Evolutionary conservation across 2,888 invertebrate genomes (phyloP).

Genomic region (Sisyra terminalis): DNA sequence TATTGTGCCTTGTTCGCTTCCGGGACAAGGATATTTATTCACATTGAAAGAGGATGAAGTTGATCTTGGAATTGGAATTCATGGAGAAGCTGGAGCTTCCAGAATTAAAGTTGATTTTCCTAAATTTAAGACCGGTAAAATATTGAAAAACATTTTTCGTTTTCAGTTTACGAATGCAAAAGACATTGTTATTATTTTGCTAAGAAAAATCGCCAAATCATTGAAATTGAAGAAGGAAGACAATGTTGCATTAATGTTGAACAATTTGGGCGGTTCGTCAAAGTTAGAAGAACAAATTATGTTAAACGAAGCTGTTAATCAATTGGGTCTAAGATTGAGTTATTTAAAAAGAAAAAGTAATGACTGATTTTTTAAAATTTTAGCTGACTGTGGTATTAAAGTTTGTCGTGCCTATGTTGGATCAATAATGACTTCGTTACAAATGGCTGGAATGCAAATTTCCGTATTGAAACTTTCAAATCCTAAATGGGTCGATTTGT

Average conservation of each 20-base stretch:
- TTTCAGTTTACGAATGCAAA: constrained; percentile 24
- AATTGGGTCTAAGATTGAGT: constrained; percentile 33
- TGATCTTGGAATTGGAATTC: constrained; percentile 40
- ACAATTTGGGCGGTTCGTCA: constrained; percentile 62
- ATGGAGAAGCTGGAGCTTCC: constrained; percentile 34
- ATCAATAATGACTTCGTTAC: constrained; percentile 49
- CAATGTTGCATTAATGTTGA: constrained; percentile 48
- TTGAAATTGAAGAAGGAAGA: constrained; percentile 15
- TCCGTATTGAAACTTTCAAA: constrained; percentile 36
- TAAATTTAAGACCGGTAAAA: too few relatives aligned
- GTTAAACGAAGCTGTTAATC: constrained; percentile 42
- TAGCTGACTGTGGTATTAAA: constrained; percentile 20
- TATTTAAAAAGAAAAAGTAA: constrained; percentile 23
- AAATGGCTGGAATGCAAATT: constrained; percentile 61
- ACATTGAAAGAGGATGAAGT: constrained; percentile 43
- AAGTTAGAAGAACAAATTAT: constrained; percentile 57
- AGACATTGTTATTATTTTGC: constrained; percentile 28
- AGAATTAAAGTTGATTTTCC: constrained; percentile 29
- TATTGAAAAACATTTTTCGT: neutral
- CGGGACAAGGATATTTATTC: constrained; percentile 45
- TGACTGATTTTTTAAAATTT: constrained; percentile 33
- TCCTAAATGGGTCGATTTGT: constrained; percentile 22
- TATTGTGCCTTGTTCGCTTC: constrained; percentile 48
- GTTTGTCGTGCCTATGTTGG: constrained; percentile 13
- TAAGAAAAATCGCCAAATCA: constrained; percentile 24